Conservation (phyloP, 2,797 vertebrate species). For the Geotrypetes seraphini region DNA sequence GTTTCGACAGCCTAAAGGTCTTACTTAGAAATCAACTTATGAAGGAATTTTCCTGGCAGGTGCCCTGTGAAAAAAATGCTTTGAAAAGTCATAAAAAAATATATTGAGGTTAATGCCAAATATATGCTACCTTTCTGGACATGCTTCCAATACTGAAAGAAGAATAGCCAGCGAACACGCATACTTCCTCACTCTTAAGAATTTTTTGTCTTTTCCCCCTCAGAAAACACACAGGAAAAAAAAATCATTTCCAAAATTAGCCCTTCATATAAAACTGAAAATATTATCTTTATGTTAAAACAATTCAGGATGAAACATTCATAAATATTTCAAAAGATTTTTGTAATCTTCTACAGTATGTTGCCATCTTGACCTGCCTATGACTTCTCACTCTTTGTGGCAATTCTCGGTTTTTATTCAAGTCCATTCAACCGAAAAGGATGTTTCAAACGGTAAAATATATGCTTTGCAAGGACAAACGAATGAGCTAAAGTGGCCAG, state of each 20-base stretch:
- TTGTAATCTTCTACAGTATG: slow-evolving; percentile 31
- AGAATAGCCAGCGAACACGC: slow-evolving; percentile 2
- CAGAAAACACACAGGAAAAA: slow-evolving; percentile 5
- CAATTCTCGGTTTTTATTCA: slow-evolving; percentile 26
- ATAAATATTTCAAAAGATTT: slow-evolving; percentile 27
- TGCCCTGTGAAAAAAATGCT: not conserved
- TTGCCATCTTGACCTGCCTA: slow-evolving; percentile 43
- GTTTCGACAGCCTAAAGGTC: slow-evolving; percentile 1
- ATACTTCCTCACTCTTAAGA: not conserved
- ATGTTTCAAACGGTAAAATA: slow-evolving; percentile 5
- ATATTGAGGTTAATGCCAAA: slow-evolving; percentile 25
- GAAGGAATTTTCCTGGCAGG: slow-evolving; percentile 16
- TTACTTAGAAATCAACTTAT: slow-evolving; percentile 13
- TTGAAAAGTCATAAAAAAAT: slow-evolving; percentile 12
- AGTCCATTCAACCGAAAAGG: slow-evolving; percentile 21
- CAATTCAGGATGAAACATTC: no score
- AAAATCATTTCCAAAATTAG: not conserved
- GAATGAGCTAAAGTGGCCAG: not conserved
- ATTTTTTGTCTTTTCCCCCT: not conserved
- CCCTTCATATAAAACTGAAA: not conserved
- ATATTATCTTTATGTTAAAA: not conserved
- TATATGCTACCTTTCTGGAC: slow-evolving; percentile 19
- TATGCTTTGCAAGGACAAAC: not conserved
- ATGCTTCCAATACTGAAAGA: not conserved
- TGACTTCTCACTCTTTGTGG: slow-evolving; percentile 52